A percentile compares a stretch with the other conserved stretches of the same genome.
These are phyloP conservation scores for Sebastes glaucus DNA, from an alignment of 2,797 vertebrate genomes.

Conservation along the genomic window DNA sequence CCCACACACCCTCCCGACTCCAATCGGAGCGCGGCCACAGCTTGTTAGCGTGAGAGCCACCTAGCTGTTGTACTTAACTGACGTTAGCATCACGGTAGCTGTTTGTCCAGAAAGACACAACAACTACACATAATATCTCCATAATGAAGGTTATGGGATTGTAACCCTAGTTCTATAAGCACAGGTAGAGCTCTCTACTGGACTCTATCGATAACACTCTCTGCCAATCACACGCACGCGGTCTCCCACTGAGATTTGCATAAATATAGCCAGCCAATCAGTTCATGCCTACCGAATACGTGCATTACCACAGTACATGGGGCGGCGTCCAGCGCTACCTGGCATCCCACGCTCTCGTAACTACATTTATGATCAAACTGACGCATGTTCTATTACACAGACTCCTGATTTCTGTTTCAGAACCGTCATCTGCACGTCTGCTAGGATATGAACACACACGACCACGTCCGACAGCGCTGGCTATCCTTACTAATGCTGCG, in stretches of 20 bases:
- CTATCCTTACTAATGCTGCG: neutral
- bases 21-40: neutral
- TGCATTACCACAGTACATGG: too few relatives aligned
- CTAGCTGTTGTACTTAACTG: neutral
- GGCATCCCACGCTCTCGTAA: too few relatives aligned
- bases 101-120: neutral
- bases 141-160: neutral
- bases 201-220: too few relatives aligned
- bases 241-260: too few relatives aligned
- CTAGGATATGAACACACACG: neutral
- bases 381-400: neutral
- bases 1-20: neutral
- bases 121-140: neutral
- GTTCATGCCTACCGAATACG: too few relatives aligned
- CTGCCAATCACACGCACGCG: too few relatives aligned
- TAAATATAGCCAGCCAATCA: too few relatives aligned
- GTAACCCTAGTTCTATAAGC: neutral
- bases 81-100: neutral
- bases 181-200: neutral
- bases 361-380: too few relatives aligned
- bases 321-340: too few relatives aligned
- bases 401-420: neutral
- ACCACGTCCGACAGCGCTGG: neutral
- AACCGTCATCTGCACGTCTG: neutral
- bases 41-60: neutral